Evolutionary conservation across 2,797 vertebrate species (phyloP), one percentile per base, ranked within the genome.

Genomic region (Gephyroberyx darwinii): DNA sequence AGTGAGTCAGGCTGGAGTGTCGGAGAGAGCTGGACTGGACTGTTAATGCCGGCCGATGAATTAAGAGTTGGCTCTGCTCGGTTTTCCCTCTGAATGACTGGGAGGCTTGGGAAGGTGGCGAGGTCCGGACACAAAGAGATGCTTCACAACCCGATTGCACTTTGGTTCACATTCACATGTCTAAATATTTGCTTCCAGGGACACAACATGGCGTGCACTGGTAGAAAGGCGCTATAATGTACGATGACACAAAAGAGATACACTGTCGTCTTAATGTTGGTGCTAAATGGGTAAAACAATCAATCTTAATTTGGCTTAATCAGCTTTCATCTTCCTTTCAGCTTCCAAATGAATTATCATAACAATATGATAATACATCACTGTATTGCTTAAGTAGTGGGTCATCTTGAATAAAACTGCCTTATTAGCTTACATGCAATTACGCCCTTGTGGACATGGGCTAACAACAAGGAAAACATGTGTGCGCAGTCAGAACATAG

Each of bases 41-140:
- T 94, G 90, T 87, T 94, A 94, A 94, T 94, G 92, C 74, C 37
- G 62, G 63, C 68, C 59, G 74, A 84, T 93, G 91, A 93, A 94
- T 93, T 89, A 88, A 75, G 82, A 84, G 79, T 86, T n/a, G 80
- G 82, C 84, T 88, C 85, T 84, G 88, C 82, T 83, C 1, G 76
- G 89, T 92, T 93, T 92, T 87, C 86, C 89, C 92, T 91, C 88
- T 93, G 84, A 93, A 93, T 91, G 79, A 90, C 84, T 83, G 78
- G 84, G 84, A 91, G 84, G 90, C 92, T 93, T 92, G 90, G 90
- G 90, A 92, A 93, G 92, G 86, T 91, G 85, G 84, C 65, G 55
- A 86, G 90, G 65, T 80, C 76, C 74, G 75, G 71, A 81, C 76
- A 90, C 91, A 93, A 93, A 89, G 87, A 89, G 84, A 85, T 78